Evolutionary conservation across 2,113 vertebrate species (phyloP).

Genomic region (Zingel zingel): DNA sequence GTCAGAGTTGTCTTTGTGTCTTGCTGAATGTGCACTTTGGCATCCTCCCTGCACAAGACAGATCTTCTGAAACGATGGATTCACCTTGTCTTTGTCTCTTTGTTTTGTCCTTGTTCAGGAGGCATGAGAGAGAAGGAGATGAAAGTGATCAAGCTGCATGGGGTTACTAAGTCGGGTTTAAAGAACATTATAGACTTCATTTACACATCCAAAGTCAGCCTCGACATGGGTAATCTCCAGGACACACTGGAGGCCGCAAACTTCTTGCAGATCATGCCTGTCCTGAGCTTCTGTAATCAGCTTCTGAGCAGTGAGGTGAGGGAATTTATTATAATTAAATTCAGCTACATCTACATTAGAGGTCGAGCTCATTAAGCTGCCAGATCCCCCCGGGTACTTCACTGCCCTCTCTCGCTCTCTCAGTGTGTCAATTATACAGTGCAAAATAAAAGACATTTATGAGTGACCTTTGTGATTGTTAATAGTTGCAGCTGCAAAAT

Average conservation of each 20-base stretch:
- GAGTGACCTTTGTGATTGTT: not conserved
- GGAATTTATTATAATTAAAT: not conserved
- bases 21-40: conserved; percentile 23
- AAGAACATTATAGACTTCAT: conserved; percentile 88
- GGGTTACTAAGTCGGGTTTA: conserved; percentile 82
- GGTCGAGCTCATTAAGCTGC: not conserved
- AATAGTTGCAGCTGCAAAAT: not conserved
- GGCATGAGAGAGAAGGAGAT: conserved; percentile 88
- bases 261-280: conserved; percentile 87
- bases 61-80: conserved; percentile 27
- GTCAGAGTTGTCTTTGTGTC: conserved; percentile 15
- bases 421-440: not conserved
- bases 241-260: conserved; percentile 88
- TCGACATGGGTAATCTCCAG: conserved; percentile 84
- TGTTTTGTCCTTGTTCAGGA: conserved; percentile 65
- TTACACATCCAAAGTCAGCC: conserved; percentile 84
- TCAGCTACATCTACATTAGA: not conserved
- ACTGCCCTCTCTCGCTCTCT: not conserved
- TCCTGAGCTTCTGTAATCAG: conserved; percentile 87
- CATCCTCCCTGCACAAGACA: not conserved
- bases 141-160: conserved; percentile 87
- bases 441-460: not conserved
- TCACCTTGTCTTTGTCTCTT: conserved; percentile 37
- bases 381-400: not conserved
- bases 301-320: conserved; percentile 87